Percentiles rank a stretch among this genome's conserved stretches.
Conservation (phyloP, 64 coral and sea anemone species). For the Porites lutea region DNA sequence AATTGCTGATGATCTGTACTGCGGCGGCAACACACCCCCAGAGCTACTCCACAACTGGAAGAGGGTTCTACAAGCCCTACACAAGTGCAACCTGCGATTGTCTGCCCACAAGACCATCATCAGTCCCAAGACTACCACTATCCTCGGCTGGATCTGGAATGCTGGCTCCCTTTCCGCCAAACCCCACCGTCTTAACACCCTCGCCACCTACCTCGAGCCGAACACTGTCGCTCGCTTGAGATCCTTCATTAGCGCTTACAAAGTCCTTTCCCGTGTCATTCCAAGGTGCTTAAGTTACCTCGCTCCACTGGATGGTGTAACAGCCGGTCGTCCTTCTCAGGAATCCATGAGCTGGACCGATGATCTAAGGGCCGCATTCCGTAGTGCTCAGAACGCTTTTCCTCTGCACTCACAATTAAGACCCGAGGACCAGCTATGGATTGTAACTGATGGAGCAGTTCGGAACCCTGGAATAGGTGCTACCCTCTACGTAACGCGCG, state of each 20-base stretch:
- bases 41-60: neutral
- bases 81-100: slow-evolving; percentile 24
- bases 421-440: slow-evolving; percentile 13
- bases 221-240: neutral
- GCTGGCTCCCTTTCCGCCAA: slow-evolving; percentile 2
- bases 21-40: neutral
- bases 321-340: slow-evolving; percentile 32
- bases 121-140: slow-evolving; percentile 38
- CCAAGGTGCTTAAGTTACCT: slow-evolving; percentile 5
- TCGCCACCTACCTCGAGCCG: slow-evolving; percentile 2
- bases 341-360: slow-evolving; percentile 19
- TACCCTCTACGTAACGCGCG: slow-evolving; percentile 8
- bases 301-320: slow-evolving; percentile 19
- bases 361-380: neutral
- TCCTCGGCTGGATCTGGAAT: slow-evolving; percentile 41
- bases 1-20: slow-evolving; percentile 44
- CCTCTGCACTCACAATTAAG: neutral
- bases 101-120: slow-evolving; percentile 34
- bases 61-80: slow-evolving; percentile 7
- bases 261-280: slow-evolving; percentile 6
- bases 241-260: slow-evolving; percentile 34
- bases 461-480: slow-evolving; percentile 38
- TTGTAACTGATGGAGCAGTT: slow-evolving; percentile 13
- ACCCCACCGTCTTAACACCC: neutral
- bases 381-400: slow-evolving; percentile 28